These are phyloP conservation scores for Cephus spinipes DNA, from an alignment of 2,888 invertebrate species.

Conservation along the genomic window DNA sequence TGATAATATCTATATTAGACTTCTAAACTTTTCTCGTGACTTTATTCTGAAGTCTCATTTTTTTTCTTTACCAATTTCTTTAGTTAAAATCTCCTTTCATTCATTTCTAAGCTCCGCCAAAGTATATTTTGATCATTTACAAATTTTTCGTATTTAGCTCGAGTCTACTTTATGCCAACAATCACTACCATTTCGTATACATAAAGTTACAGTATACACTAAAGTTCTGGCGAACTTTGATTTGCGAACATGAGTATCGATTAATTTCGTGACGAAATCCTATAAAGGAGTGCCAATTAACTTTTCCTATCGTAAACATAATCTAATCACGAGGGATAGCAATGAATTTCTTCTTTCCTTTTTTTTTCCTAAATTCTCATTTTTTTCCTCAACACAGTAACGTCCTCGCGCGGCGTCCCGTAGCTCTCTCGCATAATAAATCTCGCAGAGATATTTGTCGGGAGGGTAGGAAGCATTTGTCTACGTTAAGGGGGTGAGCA, in stretches of 20 bases:
- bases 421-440: slow-evolving; percentile 59
- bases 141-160: too few species aligned
- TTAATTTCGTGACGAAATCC: background rate
- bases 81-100: too few species aligned
- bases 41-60: too few species aligned
- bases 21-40: too few species aligned
- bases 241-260: background rate
- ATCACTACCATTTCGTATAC: too few species aligned
- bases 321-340: background rate
- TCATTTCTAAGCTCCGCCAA: too few species aligned
- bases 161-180: too few species aligned
- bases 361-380: background rate
- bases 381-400: slow-evolving; percentile 13
- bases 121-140: too few species aligned
- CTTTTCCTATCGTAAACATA: background rate
- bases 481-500: slow-evolving; percentile 51
- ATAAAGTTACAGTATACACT: too few species aligned
- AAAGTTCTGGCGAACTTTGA: background rate
- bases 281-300: background rate
- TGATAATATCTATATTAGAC: too few species aligned
- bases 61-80: too few species aligned
- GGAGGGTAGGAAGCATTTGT: slow-evolving; percentile 58
- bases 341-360: background rate
- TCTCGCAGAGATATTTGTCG: slow-evolving; percentile 56
- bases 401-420: slow-evolving; percentile 37